phyloP scores from a whole-genome alignment of 2,888 invertebrate species.

The Melanostoma mellinum region DNA sequence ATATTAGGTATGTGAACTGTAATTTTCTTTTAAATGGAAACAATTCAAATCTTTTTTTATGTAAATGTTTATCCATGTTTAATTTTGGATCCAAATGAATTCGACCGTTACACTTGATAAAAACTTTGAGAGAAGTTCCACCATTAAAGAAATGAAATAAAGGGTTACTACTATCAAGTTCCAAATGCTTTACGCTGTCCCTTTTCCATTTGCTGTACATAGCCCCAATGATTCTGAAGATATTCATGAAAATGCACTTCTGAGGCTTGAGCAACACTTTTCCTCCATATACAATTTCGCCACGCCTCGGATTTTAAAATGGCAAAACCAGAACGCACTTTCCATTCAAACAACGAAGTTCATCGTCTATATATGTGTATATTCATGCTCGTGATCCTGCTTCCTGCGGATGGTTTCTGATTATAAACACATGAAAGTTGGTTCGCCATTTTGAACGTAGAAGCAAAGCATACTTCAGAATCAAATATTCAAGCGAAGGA shows the following conservation, averaged over 20 bases:
- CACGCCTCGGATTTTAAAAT: conserved; percentile 53
- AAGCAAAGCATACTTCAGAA: conserved; percentile 55
- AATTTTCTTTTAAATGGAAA: no score
- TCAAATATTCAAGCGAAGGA: not conserved
- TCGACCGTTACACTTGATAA: no score
- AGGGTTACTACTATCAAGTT: no score
- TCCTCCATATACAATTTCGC: conserved; percentile 63
- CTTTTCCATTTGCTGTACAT: no score
- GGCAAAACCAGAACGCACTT: conserved; percentile 22
- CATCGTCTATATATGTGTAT: not conserved
- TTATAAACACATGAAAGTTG: conserved; percentile 43
- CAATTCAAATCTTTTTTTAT: no score
- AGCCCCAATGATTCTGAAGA: not conserved
- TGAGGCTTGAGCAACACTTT: conserved; percentile 41
- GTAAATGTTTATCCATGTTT: no score
- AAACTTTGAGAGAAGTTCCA: no score
- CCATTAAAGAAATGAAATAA: no score
- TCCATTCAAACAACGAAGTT: conserved; percentile 7
- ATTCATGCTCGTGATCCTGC: conserved; percentile 32
- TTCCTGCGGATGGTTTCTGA: conserved; percentile 3
- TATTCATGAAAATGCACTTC: conserved; percentile 35
- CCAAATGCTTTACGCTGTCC: no score
- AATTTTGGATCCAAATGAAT: no score
- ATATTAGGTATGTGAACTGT: no score
- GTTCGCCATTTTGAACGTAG: conserved; percentile 73